Evolutionary conservation across 2,888 invertebrate genomes (phyloP).

Genomic region (Cataglyphis rosenhaueri): DNA sequence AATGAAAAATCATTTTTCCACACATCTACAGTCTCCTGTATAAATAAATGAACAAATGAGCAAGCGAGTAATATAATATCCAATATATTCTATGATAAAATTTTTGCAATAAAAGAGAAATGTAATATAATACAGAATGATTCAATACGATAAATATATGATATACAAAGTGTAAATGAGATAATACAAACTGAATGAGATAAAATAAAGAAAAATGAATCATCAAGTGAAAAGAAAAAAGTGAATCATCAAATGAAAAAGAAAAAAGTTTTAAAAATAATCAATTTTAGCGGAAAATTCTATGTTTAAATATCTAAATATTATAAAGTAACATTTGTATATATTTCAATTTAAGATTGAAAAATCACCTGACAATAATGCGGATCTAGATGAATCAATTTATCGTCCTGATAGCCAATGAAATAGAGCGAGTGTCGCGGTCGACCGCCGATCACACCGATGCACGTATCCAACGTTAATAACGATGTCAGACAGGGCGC

Average conservation of each 20-base stretch:
- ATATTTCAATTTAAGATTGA: neutral
- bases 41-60: neutral
- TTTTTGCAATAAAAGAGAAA: neutral
- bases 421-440: constrained; percentile 98
- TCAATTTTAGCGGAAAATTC: neutral
- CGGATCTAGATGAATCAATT: constrained; percentile 96
- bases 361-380: constrained; percentile 92
- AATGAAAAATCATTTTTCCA: constrained; percentile 91
- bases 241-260: neutral
- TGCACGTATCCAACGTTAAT: constrained; percentile 92
- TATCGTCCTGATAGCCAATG: constrained; percentile 97
- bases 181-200: neutral
- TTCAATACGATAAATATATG: neutral
- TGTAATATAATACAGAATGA: neutral
- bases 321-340: neutral
- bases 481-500: constrained; percentile 93
- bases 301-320: neutral
- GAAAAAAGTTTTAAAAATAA: neutral
- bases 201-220: neutral
- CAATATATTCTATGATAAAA: neutral
- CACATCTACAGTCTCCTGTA: constrained; percentile 92
- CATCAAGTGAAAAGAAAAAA: neutral
- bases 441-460: constrained; percentile 97
- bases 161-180: neutral
- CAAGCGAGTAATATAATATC: neutral